Conservation (phyloP, 2,113 vertebrate species). For the cat (Felis catus) region DNA sequence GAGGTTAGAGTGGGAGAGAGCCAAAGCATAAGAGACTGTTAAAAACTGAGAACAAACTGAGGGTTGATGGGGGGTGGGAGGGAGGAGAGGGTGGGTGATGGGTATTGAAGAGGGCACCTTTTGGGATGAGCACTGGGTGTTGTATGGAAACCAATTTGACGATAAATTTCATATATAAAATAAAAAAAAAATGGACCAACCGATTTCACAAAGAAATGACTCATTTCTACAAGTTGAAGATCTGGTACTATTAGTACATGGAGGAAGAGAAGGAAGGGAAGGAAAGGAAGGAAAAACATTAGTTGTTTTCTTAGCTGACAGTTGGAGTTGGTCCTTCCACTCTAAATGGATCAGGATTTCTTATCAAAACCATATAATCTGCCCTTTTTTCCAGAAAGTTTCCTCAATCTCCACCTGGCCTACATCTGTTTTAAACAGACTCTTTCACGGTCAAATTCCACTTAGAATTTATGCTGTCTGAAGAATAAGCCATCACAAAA, state of each 20-base stretch:
- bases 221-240: neutral
- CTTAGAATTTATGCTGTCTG: constrained; percentile 12
- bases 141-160: too few relatives aligned
- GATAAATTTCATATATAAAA: too few relatives aligned
- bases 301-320: neutral
- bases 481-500: neutral
- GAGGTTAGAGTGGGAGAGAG: too few relatives aligned
- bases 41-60: too few relatives aligned
- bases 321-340: neutral
- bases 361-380: neutral
- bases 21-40: too few relatives aligned
- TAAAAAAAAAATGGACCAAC: neutral
- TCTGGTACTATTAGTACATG: neutral
- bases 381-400: neutral
- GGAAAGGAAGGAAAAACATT: neutral
- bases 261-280: neutral
- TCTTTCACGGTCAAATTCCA: neutral
- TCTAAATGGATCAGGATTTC: neutral
- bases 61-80: too few relatives aligned
- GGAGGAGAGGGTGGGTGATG: too few relatives aligned
- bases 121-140: too few relatives aligned
- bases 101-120: too few relatives aligned
- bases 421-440: neutral
- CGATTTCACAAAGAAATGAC: neutral
- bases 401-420: neutral